phyloP scores from a whole-genome alignment of 2,888 invertebrate genomes.

The Trisateles emortualis region DNA sequence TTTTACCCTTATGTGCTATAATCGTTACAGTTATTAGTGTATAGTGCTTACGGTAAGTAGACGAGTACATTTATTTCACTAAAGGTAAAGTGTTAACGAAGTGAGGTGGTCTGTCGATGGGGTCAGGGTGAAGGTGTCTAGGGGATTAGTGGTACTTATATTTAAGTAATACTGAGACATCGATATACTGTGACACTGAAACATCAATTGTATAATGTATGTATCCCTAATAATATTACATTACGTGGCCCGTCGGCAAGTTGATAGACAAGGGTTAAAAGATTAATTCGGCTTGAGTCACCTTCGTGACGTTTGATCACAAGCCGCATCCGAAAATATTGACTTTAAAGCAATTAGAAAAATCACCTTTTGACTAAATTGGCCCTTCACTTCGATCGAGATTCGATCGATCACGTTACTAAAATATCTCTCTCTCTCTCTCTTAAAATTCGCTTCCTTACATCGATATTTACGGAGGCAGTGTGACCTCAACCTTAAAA shows the following conservation, averaged over 20 bases:
- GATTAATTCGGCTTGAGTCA: slow-evolving; percentile 71
- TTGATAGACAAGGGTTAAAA: slow-evolving; percentile 59
- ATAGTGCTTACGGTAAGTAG: slow-evolving; percentile 18
- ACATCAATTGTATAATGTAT: slow-evolving; percentile 56
- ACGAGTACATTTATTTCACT: slow-evolving; percentile 12
- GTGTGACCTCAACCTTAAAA: slow-evolving; percentile 55
- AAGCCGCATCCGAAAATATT: slow-evolving; percentile 62
- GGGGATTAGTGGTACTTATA: slow-evolving; percentile 38
- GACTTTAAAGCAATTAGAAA: slow-evolving; percentile 51
- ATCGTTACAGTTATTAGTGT: slow-evolving; percentile 15
- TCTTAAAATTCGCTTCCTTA: slow-evolving; percentile 55
- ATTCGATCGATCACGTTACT: slow-evolving; percentile 51
- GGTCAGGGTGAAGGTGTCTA: slow-evolving; percentile 41
- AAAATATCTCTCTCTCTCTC: slow-evolving; percentile 68
- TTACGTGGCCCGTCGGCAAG: slow-evolving; percentile 56
- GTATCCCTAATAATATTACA: slow-evolving; percentile 59
- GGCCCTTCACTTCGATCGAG: slow-evolving; percentile 53
- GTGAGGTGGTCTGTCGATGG: slow-evolving; percentile 38
- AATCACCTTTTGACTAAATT: slow-evolving; percentile 50
- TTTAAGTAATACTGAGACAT: slow-evolving; percentile 49
- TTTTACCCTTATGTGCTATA: slow-evolving; percentile 22
- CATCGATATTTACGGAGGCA: slow-evolving; percentile 62
- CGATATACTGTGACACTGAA: slow-evolving; percentile 60
- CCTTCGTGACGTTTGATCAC: slow-evolving; percentile 58
- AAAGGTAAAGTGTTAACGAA: slow-evolving; percentile 9